A percentile compares a stretch with the other conserved stretches of the same genome.
phyloP scores from a whole-genome alignment of 1,140 invertebrate species.

The Trichonephila clavipes region DNA sequence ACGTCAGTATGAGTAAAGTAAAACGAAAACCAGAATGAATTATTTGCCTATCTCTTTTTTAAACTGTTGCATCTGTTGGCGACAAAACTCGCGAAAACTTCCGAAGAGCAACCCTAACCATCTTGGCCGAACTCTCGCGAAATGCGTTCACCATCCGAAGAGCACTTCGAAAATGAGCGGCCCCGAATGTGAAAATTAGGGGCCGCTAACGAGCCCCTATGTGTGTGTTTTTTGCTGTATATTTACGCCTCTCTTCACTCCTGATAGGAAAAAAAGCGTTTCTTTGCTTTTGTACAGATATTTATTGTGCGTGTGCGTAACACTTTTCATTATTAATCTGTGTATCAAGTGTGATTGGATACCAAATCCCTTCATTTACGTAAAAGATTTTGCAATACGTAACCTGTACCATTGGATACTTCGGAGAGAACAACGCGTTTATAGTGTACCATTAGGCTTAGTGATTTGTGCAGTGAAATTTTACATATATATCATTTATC shows the following conservation, averaged over 20 bases:
- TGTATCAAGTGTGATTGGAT: not conserved
- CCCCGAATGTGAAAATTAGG: constrained; percentile 69
- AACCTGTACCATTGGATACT: not conserved
- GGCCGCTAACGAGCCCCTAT: constrained; percentile 62
- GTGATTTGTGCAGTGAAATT: constrained; percentile 16
- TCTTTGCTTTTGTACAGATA: constrained; percentile 40
- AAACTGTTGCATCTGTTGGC: constrained; percentile 37
- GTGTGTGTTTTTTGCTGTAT: constrained; percentile 67
- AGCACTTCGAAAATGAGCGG: constrained; percentile 68
- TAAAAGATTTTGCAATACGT: not conserved
- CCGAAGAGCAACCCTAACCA: constrained; percentile 31
- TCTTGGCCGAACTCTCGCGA: constrained; percentile 19
- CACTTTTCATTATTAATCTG: not conserved
- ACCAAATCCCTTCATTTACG: not conserved
- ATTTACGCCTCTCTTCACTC: constrained; percentile 55
- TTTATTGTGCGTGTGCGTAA: not conserved
- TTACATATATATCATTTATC: not conserved
- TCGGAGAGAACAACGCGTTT: not conserved
- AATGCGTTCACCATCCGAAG: constrained; percentile 34
- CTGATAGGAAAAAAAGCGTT: not conserved
- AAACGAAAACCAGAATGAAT: not conserved
- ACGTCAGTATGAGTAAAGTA: not conserved
- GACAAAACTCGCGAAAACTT: not conserved
- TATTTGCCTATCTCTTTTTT: not conserved
- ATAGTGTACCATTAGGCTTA: not conserved